Evolutionary conservation across 2,797 vertebrate species (phyloP).

Genomic region (Poeciliopsis presidionis): DNA sequence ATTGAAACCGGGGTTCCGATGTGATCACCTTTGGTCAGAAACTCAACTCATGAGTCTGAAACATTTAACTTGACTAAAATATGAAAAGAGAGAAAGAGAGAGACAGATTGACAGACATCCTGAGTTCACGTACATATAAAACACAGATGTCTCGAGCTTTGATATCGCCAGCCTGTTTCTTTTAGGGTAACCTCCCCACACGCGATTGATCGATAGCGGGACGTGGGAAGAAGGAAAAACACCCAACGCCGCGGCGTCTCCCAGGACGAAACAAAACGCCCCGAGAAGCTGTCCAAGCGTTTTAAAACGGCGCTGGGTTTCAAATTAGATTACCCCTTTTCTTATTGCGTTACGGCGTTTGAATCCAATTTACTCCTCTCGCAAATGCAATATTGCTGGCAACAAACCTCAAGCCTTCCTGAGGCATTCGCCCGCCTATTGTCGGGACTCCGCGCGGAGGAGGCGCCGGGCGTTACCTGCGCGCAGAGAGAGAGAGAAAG

Average conservation of each 20-base stretch:
- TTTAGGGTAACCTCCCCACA: constrained; percentile 21
- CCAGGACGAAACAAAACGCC: constrained; percentile 69
- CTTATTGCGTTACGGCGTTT: constrained; percentile 72
- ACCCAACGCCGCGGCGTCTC: constrained; percentile 61
- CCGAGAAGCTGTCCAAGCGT: constrained; percentile 69
- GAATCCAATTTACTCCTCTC: constrained; percentile 68
- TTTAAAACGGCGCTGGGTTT: constrained; percentile 69
- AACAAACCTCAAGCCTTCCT: constrained; percentile 58
- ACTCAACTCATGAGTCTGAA: not conserved
- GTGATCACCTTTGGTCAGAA: not conserved
- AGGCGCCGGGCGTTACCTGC: constrained; percentile 64
- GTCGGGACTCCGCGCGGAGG: not conserved
- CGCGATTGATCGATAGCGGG: constrained; percentile 59
- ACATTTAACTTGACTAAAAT: not conserved
- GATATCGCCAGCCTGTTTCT: constrained; percentile 62
- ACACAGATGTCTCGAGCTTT: constrained; percentile 68
- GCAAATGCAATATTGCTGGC: constrained; percentile 63
- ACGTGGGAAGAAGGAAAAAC: constrained; percentile 46
- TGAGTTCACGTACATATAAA: constrained; percentile 51
- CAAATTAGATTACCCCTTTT: constrained; percentile 77
- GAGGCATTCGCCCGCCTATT: constrained; percentile 26
- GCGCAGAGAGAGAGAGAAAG: constrained; percentile 54
- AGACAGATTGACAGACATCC: constrained; percentile 59
- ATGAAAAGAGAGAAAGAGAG: not conserved
- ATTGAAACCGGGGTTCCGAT: not conserved